Conservation (phyloP, 2,797 vertebrate genomes). For the Tiaroga cobitis region DNA sequence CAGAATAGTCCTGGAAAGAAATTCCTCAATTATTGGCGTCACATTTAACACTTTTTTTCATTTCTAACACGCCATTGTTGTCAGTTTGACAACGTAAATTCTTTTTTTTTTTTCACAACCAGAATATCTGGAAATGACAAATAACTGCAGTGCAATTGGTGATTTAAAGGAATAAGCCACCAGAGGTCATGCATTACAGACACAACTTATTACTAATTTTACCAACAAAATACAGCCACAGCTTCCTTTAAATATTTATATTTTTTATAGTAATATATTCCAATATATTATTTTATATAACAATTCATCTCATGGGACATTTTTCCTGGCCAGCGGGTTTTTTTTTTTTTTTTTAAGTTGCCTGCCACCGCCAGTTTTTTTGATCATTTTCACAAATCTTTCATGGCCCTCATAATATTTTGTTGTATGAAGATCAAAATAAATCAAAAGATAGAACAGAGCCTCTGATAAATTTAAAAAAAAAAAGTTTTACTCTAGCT, state of each 20-base stretch:
- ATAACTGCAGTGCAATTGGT: neutral
- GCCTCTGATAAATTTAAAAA: too few species aligned
- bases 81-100: neutral
- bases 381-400: too few species aligned
- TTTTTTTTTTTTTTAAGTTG: too few species aligned
- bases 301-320: neutral
- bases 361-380: too few species aligned
- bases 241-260: neutral
- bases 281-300: neutral
- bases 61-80: neutral
- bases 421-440: too few species aligned
- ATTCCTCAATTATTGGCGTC: neutral
- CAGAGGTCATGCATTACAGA: neutral
- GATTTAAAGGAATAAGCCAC: neutral
- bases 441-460: too few species aligned
- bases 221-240: neutral
- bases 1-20: constrained; percentile 30
- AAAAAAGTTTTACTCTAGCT: too few species aligned
- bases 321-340: too few species aligned
- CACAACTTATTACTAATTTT: neutral
- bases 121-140: neutral
- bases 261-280: neutral
- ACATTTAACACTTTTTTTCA: neutral
- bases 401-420: too few species aligned
- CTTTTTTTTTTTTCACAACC: neutral